Evolutionary conservation across 2,113 vertebrate genomes (phyloP).

Genomic region (Strix aluco): DNA sequence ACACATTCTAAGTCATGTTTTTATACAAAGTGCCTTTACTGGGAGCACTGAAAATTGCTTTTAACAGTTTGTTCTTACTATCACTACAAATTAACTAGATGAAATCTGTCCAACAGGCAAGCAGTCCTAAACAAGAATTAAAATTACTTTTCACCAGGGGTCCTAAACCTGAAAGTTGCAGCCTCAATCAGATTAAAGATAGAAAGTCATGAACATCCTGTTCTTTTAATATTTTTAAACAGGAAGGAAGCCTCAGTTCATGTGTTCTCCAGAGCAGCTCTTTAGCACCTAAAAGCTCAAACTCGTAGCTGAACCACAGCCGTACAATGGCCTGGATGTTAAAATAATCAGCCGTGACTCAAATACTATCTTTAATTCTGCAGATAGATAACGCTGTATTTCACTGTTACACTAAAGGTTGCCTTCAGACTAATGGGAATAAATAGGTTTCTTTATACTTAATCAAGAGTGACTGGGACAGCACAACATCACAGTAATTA

Average conservation of each 20-base stretch:
- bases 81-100: slow-evolving; percentile 48
- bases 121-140: slow-evolving; percentile 40
- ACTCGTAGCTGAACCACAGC: not conserved
- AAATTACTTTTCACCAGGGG: slow-evolving; percentile 51
- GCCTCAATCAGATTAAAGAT: not conserved
- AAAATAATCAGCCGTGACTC: not conserved
- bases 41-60: slow-evolving; percentile 52
- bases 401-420: not conserved
- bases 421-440: not conserved
- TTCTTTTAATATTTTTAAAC: not conserved
- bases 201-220: slow-evolving; percentile 17
- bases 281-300: not conserved
- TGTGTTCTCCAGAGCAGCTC: not conserved
- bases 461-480: not conserved
- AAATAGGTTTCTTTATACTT: not conserved
- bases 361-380: not conserved
- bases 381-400: not conserved
- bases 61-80: slow-evolving; percentile 50
- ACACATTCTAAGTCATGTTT: slow-evolving; percentile 59
- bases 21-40: slow-evolving; percentile 54
- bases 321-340: not conserved
- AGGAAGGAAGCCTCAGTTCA: slow-evolving; percentile 1
- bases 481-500: not conserved
- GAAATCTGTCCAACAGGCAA: slow-evolving; percentile 41
- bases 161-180: slow-evolving; percentile 31